These are phyloP conservation scores for Danio kyathit DNA, from an alignment of 2,797 vertebrate species.

Conservation along the genomic window DNA sequence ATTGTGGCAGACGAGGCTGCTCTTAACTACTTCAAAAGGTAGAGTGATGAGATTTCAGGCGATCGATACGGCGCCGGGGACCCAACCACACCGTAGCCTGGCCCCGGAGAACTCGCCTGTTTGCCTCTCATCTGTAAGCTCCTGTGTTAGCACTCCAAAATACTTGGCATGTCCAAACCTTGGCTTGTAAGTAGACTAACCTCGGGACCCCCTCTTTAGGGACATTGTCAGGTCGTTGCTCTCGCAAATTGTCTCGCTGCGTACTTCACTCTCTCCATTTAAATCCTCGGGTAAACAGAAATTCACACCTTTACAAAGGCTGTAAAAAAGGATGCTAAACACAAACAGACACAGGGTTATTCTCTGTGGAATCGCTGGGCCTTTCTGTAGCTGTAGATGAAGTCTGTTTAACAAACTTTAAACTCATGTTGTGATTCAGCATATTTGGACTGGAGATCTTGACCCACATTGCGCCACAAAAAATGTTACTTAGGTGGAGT, in stretches of 20 bases:
- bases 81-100: constrained; percentile 24
- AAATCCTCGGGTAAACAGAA: constrained; percentile 19
- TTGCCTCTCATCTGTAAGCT: constrained; percentile 47
- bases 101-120: constrained; percentile 24
- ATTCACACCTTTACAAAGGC: neutral
- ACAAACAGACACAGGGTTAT: neutral
- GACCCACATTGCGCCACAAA: too few relatives aligned
- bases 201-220: constrained; percentile 45
- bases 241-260: constrained; percentile 32
- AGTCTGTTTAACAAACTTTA: neutral
- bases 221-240: constrained; percentile 41
- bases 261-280: constrained; percentile 30
- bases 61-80: constrained; percentile 53
- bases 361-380: neutral
- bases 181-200: constrained; percentile 46
- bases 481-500: too few relatives aligned
- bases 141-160: constrained; percentile 47
- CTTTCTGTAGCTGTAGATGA: neutral
- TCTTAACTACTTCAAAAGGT: constrained; percentile 63
- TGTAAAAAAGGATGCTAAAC: neutral
- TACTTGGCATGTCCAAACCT: constrained; percentile 41
- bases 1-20: constrained; percentile 56
- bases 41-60: constrained; percentile 61
- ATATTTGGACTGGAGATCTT: neutral
- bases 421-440: neutral